These are phyloP conservation scores for Drosophila nikananu DNA, from an alignment of 1,140 invertebrate species.

Conservation along the genomic window DNA sequence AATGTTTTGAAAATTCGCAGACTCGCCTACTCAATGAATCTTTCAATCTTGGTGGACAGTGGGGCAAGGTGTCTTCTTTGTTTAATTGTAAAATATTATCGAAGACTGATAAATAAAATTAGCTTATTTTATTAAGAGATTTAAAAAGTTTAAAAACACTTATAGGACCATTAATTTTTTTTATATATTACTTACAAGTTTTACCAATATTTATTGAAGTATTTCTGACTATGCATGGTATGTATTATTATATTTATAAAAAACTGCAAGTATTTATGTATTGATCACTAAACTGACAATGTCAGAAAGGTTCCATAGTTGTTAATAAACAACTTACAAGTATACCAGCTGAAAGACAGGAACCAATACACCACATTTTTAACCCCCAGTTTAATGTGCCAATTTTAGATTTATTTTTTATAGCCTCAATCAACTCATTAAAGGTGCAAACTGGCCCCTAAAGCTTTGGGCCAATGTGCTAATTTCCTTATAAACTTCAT, in stretches of 20 bases:
- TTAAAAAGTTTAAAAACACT: too few relatives aligned
- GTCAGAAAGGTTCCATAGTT: neutral
- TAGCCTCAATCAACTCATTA: constrained; percentile 34
- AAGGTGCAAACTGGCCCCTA: constrained; percentile 58
- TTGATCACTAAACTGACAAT: neutral
- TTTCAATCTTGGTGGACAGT: constrained; percentile 33
- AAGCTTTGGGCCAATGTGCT: constrained; percentile 48
- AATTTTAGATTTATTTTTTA: constrained; percentile 10
- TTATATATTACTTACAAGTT: too few relatives aligned
- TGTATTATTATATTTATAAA: too few relatives aligned
- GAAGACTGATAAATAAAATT: too few relatives aligned
- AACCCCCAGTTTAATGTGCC: constrained; percentile 2
- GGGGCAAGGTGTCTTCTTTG: constrained; percentile 3
- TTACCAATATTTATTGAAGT: neutral
- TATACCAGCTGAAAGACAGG: neutral
- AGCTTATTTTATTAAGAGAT: too few relatives aligned
- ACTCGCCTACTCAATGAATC: constrained; percentile 34
- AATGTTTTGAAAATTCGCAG: constrained; percentile 49
- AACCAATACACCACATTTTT: neutral
- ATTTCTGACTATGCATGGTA: neutral
- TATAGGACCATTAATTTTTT: too few relatives aligned
- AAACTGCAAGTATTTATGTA: neutral
- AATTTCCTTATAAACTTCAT: constrained; percentile 24
- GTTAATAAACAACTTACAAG: too few relatives aligned
- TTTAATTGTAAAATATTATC: neutral